phyloP scores from a whole-genome alignment of 2,797 vertebrate species.

The Notamacropus eugenii region DNA sequence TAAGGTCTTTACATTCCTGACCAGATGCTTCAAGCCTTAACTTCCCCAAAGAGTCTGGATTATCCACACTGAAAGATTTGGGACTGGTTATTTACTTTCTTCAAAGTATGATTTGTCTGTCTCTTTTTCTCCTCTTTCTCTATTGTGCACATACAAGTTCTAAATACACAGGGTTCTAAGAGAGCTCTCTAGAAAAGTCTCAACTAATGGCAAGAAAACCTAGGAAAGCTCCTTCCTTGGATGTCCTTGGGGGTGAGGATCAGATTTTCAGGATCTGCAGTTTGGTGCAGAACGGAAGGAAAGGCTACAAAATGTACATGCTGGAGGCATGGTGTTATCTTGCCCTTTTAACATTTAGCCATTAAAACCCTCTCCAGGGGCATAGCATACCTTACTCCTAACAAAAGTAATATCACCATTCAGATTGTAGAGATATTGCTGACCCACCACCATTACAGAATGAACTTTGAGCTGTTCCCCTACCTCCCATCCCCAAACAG shows the following conservation, averaged over 20 bases:
- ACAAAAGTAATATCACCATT: not conserved
- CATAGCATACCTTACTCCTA: not conserved
- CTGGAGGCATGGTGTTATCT: not conserved
- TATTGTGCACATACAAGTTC: not conserved
- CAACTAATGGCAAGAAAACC: not conserved
- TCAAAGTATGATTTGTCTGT: not conserved
- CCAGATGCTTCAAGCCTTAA: not conserved
- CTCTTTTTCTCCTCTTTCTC: not conserved
- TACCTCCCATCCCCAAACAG: not conserved
- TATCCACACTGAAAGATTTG: not conserved
- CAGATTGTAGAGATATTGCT: not conserved
- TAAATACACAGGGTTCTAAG: not conserved
- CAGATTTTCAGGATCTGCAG: not conserved
- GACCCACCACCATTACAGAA: not conserved
- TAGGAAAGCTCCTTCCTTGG: not conserved
- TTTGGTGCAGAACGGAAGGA: not conserved
- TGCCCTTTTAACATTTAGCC: not conserved
- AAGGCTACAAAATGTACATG: not conserved
- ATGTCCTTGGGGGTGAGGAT: not conserved
- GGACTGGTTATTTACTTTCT: not conserved
- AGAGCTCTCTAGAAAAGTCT: not conserved
- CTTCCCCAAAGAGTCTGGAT: not conserved
- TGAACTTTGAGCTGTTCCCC: constrained; percentile 10
- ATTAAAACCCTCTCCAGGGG: not conserved
- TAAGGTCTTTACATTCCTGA: not conserved